Percentiles rank a stretch among this genome's conserved stretches.
Evolutionary conservation across 2,797 vertebrate genomes (phyloP).

Genomic region (Acridotheres tristis): DNA sequence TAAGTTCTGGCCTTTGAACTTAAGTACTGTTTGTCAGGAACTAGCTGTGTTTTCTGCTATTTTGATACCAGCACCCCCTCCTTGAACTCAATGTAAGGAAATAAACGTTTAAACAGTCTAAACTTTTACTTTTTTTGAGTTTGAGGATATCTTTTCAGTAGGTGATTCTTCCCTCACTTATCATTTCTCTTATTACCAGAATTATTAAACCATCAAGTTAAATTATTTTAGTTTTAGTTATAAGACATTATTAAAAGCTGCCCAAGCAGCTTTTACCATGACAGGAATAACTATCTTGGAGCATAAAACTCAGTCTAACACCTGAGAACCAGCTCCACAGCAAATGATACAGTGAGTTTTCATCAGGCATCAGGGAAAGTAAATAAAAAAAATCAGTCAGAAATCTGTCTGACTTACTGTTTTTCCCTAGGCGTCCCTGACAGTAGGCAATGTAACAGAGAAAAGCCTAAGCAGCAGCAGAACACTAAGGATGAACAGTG

Average conservation of each 20-base stretch:
- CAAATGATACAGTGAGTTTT: background rate
- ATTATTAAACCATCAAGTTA: background rate
- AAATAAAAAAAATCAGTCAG: background rate
- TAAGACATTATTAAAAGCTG: background rate
- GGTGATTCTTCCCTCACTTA: background rate
- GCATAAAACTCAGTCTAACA: background rate
- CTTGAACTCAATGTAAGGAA: background rate
- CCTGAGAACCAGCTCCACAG: background rate
- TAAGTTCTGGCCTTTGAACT: slow-evolving; percentile 8
- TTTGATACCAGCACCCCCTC: background rate
- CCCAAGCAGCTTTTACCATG: background rate
- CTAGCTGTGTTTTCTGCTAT: background rate
- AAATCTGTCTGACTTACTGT: background rate
- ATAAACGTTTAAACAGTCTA: background rate
- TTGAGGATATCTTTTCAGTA: background rate
- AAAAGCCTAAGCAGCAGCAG: background rate
- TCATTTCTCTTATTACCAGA: background rate
- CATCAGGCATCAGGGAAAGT: background rate
- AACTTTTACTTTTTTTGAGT: background rate
- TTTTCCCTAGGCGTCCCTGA: background rate
- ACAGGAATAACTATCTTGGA: background rate
- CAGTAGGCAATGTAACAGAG: background rate
- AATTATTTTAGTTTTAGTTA: background rate
- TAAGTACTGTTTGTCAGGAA: background rate
- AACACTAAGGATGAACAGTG: background rate